Conservation (phyloP, 2,113 vertebrate genomes). For the Ammospiza nelsoni region DNA sequence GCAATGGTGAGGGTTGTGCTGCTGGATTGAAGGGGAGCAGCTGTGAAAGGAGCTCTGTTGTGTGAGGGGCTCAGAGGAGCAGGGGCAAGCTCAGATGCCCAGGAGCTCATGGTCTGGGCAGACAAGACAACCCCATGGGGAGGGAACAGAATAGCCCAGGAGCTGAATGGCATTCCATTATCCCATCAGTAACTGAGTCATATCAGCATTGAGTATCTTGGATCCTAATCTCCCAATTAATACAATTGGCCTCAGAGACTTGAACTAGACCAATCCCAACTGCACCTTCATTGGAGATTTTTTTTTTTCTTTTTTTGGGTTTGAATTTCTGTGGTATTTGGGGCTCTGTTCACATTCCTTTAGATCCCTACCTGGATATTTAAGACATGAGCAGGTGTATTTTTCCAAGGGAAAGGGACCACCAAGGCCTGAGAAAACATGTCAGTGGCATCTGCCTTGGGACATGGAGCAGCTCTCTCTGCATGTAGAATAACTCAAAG, state of each 20-base stretch:
- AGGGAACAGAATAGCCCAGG: slow-evolving; percentile 42
- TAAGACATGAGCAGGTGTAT: background rate
- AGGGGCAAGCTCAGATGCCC: slow-evolving; percentile 4
- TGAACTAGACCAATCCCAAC: background rate
- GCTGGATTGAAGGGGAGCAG: background rate
- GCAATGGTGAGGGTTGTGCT: background rate
- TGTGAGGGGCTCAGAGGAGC: background rate
- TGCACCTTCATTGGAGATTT: background rate
- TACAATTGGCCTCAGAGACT: background rate
- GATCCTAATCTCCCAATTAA: slow-evolving; percentile 30
- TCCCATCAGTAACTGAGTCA: background rate
- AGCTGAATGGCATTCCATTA: slow-evolving; percentile 25
- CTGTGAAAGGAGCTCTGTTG: slow-evolving; percentile 39
- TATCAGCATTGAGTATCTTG: slow-evolving; percentile 37
- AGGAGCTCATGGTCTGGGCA: background rate
- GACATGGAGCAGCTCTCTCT: background rate
- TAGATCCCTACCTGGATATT: background rate
- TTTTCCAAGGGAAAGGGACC: background rate
- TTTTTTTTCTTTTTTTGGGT: background rate
- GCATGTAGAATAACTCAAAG: background rate
- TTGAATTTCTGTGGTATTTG: background rate
- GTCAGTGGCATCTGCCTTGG: background rate
- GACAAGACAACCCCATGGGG: slow-evolving; percentile 48
- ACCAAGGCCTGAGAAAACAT: background rate
- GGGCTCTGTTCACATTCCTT: background rate